Evolutionary conservation across 2,888 invertebrate species (phyloP), one percentile per base, ranked within the genome.

Genomic region (Phyto melanocephala): DNA sequence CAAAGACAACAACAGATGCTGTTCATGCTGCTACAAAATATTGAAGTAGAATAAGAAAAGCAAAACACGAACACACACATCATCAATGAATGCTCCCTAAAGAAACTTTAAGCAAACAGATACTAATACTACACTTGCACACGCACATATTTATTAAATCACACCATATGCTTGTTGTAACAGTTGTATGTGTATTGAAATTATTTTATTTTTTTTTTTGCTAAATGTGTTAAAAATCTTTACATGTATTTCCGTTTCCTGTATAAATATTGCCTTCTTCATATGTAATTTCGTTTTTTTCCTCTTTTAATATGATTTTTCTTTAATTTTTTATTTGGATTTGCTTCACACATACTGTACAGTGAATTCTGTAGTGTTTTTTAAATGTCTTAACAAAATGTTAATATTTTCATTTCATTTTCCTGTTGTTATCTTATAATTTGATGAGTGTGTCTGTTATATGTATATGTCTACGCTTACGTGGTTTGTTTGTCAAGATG

Each of bases 341-440:
- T 28, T 15, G 35, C 20, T 37, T 10, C 8, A 10, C 6, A 28
- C 13, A 24, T 7, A 6, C 1, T 52, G 22, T 6, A 5, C 17
- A 35, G 58, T 11, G n/a, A 40, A 37, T 45, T 11, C 54, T 75
- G 22, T 35, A 37, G 20, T 37, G 42, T 37, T 60, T n/a, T 13
- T 56, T 37, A 63, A 22, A 62, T 70, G 58, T 67, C 62, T 72
- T 74, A 40, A 68, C 47, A 70, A 62, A 70, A 68, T 72, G 60
- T 72, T 81, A 81, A 81, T 81, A 77, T 81, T 81, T 81, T 81
- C 77, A 76, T 81, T 81, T 77, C 67, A 81, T 72, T 81, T 81
- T 81, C 67, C 56, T 70, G 62, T 50, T 81, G 72, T 75, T 81
- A 81, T 81, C 70, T 78, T 74, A 58, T 70, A 75, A 81, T 78